Conservation (phyloP, 2,888 invertebrate genomes). For the Lordiphosa andalusiaca region DNA sequence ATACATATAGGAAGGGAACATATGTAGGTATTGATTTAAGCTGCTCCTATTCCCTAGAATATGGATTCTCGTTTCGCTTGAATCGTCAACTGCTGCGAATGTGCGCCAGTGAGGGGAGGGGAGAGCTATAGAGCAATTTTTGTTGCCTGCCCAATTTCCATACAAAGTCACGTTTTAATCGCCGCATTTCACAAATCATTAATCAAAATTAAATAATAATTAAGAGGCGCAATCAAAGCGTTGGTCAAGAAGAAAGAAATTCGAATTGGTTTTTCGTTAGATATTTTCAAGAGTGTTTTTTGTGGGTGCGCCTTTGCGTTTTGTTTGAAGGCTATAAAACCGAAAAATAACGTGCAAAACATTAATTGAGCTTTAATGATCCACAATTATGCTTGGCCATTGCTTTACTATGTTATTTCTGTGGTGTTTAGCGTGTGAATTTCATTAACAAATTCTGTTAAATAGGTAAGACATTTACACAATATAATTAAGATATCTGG, state of each 20-base stretch:
- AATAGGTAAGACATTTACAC: conserved; percentile 4
- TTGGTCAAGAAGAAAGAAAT: conserved; percentile 21
- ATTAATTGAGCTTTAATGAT: conserved; percentile 59
- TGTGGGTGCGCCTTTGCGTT: conserved; percentile 41
- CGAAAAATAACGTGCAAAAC: conserved; percentile 27
- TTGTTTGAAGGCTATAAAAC: conserved; percentile 36
- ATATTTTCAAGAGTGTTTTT: conserved; percentile 9
- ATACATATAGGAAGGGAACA: conserved; percentile 42
- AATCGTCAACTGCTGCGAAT: conserved; percentile 7
- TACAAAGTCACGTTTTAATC: conserved; percentile 71
- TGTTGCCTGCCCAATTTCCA: conserved; percentile 30
- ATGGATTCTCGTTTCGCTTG: conserved; percentile 7
- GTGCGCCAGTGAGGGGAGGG: conserved; percentile 10
- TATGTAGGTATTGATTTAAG: conserved; percentile 51
- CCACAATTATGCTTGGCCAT: conserved; percentile 62
- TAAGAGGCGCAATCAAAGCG: conserved; percentile 48
- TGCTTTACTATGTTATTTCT: conserved; percentile 12
- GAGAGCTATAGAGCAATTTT: conserved; percentile 18
- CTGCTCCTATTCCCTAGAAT: conserved; percentile 45
- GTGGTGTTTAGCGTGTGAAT: conserved; percentile 56
- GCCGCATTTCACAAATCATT: conserved; percentile 65
- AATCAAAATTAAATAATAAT: conserved; percentile 76
- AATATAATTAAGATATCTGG: conserved; percentile 24
- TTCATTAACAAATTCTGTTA: conserved; percentile 26
- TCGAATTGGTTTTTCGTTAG: conserved; percentile 25